Evolutionary conservation across 2,888 invertebrate genomes (phyloP), one percentile per base, ranked within the genome.

Genomic region (Cactoblastis cactorum): DNA sequence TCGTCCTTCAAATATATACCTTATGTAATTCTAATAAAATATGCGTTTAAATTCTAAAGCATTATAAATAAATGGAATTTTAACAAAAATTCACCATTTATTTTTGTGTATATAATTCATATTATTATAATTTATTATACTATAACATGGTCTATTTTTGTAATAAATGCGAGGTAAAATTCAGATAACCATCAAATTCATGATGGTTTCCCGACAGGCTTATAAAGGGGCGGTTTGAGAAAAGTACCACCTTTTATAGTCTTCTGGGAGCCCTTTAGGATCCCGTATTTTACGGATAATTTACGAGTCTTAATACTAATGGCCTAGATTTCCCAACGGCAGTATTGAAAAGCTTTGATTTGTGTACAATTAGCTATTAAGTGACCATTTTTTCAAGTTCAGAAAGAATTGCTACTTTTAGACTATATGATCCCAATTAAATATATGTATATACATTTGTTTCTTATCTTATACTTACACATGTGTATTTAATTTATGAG

Each of bases 241-340:
- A 49, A 49, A 49, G 49, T 39, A 39, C 48, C 48, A 48, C 49
- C 49, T 49, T 49, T 49, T 49, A 49, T 49, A 38, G 49, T 49
- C 49, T 39, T 39, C 28, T 32, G 49, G 49, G 49, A 49, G 49
- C 49, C 49, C 39, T 49, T 49, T 49, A 35, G 49, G 24, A 32
- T 39, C 49, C 19, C 49, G 49, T 49, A 49, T 49, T 49, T 49
- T 49, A 49, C 15, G 49, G 49, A 39, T 49, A 49, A 49, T 49
- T 38, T 49, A 39, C 39, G 49, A 19, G 32, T 49, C 39, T 49
- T 49, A 49, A 49, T 32, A 49, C 49, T 49, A 49, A 49, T 49
- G 39, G 49, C 32, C 49, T 39, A 39, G 49, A 39, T 39, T 49
- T 39, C 49, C 49, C 39, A 39, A 39, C 18, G 39, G 49, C 14